phyloP scores from a whole-genome alignment of 1,140 invertebrate genomes.

The Megalonaias nervosa region DNA sequence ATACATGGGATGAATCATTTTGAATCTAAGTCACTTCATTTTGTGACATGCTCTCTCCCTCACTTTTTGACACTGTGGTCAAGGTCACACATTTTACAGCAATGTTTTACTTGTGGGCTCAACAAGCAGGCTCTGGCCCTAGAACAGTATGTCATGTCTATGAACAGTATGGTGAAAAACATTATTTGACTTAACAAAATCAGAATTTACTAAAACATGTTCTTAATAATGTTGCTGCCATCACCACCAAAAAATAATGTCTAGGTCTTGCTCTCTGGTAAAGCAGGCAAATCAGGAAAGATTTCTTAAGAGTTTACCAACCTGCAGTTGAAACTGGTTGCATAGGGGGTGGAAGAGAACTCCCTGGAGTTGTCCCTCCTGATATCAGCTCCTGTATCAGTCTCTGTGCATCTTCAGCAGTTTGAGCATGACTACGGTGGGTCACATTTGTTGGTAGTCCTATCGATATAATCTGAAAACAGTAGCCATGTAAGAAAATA shows the following conservation, averaged over 20 bases:
- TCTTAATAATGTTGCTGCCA: not conserved
- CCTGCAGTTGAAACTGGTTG: conserved; percentile 9
- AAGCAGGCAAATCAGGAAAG: not conserved
- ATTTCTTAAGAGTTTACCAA: not conserved
- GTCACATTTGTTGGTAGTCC: conserved; percentile 35
- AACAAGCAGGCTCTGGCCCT: too few relatives aligned
- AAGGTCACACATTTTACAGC: too few relatives aligned
- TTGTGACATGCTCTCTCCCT: too few relatives aligned
- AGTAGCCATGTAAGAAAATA: not conserved
- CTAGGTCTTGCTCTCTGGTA: not conserved
- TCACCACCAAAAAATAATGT: not conserved
- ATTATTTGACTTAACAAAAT: not conserved
- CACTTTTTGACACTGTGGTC: too few relatives aligned
- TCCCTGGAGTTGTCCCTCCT: conserved; percentile 20
- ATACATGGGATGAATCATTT: too few relatives aligned
- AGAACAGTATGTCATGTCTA: not conserved
- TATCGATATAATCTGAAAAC: conserved; percentile 21
- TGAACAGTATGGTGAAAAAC: too few relatives aligned
- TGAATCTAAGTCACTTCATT: too few relatives aligned
- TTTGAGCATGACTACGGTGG: conserved; percentile 23
- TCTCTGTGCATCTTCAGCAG: conserved; percentile 23
- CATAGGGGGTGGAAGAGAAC: conserved; percentile 27
- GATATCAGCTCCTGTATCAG: conserved; percentile 33
- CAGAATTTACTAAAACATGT: not conserved
- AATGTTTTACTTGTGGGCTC: too few relatives aligned